phyloP scores from a whole-genome alignment of 2,888 invertebrate genomes.

The Limnephilus lunatus region DNA sequence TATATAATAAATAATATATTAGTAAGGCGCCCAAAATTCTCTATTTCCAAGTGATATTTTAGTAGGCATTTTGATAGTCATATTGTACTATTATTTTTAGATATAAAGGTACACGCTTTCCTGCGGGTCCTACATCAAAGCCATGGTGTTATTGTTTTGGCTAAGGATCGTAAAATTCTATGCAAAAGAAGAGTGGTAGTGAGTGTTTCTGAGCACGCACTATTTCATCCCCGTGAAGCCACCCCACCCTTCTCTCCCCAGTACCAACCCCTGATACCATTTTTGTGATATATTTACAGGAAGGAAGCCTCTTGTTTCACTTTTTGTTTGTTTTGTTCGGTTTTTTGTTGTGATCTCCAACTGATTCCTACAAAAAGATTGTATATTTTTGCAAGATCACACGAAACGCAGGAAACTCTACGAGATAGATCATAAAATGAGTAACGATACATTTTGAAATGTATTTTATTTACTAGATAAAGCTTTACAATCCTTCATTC shows the following conservation, averaged over 20 bases:
- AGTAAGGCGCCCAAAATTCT: too few species aligned
- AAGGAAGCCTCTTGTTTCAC: slow-evolving; percentile 4
- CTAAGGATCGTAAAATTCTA: slow-evolving; percentile 62
- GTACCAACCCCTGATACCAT: neutral
- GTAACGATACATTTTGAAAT: neutral
- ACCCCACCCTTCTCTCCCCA: neutral
- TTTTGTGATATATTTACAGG: slow-evolving; percentile 12
- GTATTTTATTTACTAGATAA: too few species aligned
- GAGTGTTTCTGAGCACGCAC: slow-evolving; percentile 56
- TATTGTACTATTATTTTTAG: neutral
- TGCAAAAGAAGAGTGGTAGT: slow-evolving; percentile 49
- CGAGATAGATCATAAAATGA: neutral
- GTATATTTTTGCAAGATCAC: neutral
- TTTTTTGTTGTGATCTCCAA: neutral
- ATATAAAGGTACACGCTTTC: neutral
- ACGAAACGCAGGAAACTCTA: neutral
- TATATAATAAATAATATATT: too few species aligned
- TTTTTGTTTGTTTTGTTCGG: neutral
- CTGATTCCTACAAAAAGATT: neutral
- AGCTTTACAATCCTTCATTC: neutral
- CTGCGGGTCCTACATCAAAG: neutral
- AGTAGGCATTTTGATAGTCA: neutral
- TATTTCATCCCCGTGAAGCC: slow-evolving; percentile 43
- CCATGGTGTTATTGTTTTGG: slow-evolving; percentile 61
- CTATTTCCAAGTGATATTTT: neutral